Conservation (phyloP, 2,113 vertebrate species). For the Chloebia gouldiae region DNA sequence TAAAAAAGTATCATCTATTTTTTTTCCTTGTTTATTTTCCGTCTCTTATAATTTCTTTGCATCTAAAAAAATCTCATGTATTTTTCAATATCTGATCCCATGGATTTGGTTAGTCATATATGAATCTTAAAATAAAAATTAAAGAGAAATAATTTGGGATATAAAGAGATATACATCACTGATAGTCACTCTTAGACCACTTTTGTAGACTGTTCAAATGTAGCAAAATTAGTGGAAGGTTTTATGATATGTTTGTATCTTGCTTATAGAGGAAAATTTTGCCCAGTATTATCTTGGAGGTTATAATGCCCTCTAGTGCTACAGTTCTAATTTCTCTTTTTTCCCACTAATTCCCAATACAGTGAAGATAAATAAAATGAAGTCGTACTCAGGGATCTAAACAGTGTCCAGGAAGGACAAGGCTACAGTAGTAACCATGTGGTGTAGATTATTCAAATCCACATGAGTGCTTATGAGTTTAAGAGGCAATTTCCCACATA, state of each 20-base stretch:
- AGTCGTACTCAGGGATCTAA: not conserved
- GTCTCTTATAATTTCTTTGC: not conserved
- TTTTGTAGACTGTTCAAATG: not conserved
- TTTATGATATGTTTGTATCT: not conserved
- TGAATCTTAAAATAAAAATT: not conserved
- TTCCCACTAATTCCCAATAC: not conserved
- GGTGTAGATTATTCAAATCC: not conserved
- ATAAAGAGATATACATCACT: not conserved
- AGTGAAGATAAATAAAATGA: not conserved
- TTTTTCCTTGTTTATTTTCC: not conserved
- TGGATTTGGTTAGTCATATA: not conserved
- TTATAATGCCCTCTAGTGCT: constrained; percentile 70
- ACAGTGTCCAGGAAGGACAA: not conserved
- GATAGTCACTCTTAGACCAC: not conserved
- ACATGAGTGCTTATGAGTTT: not conserved
- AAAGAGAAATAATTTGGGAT: not conserved
- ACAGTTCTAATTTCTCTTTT: not conserved
- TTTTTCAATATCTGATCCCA: not conserved
- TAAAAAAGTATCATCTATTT: not conserved
- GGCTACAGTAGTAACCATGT: not conserved
- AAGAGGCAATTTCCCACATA: not conserved
- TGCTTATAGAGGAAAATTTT: not conserved
- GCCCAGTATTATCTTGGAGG: not conserved
- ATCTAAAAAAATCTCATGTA: not conserved
- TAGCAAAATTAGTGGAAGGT: not conserved